Evolutionary conservation across 2,888 invertebrate genomes (phyloP).

Genomic region (Mythimna pallens): DNA sequence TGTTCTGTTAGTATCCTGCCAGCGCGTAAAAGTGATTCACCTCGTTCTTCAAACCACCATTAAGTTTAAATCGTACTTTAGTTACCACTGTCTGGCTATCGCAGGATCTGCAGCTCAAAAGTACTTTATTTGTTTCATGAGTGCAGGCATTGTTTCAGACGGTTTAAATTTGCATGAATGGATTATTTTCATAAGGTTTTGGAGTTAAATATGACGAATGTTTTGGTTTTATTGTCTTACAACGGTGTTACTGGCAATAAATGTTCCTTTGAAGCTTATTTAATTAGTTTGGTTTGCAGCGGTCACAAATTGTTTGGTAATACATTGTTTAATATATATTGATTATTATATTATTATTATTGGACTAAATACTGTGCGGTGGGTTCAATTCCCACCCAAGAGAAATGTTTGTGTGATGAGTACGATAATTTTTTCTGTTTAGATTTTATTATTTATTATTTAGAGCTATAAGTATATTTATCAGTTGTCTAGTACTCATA

Average conservation of each 20-base stretch:
- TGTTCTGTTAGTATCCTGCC: neutral
- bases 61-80: neutral
- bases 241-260: neutral
- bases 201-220: neutral
- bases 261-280: neutral
- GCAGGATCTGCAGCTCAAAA: conserved; percentile 41
- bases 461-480: too few relatives aligned
- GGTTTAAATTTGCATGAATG: neutral
- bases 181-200: conserved; percentile 8
- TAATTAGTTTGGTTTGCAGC: neutral
- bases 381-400: too few relatives aligned
- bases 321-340: too few relatives aligned
- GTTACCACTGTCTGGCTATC: conserved; percentile 39
- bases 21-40: neutral
- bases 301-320: neutral
- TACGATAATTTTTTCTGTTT: too few relatives aligned
- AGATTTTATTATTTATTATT: too few relatives aligned
- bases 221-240: neutral
- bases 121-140: conserved; percentile 39
- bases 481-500: too few relatives aligned
- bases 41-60: neutral
- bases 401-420: too few relatives aligned
- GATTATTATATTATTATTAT: too few relatives aligned
- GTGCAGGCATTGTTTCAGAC: conserved; percentile 3
- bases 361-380: too few relatives aligned